phyloP scores from a whole-genome alignment of 92 coral and sea anemone species.

The Zoanthus sansibaricus region DNA sequence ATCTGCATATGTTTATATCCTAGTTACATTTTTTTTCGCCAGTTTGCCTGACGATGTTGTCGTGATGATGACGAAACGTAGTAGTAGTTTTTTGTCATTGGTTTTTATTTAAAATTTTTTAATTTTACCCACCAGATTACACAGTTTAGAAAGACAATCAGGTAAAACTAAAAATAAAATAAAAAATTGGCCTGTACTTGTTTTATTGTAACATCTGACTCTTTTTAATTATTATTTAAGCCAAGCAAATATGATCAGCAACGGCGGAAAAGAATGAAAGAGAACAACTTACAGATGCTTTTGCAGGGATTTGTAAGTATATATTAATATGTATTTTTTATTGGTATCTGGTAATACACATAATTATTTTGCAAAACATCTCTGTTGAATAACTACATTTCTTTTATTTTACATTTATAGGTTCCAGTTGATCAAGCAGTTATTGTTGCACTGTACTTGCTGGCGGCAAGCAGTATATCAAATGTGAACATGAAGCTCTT shows the following conservation, averaged over 20 bases:
- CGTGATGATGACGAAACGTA: too few relatives aligned
- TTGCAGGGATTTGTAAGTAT: constrained; percentile 36
- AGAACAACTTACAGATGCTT: constrained; percentile 11
- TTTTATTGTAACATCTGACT: constrained; percentile 27
- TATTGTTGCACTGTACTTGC: constrained; percentile 7
- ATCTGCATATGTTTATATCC: too few relatives aligned
- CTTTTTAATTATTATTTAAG: constrained; percentile 18
- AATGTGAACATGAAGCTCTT: constrained; percentile 13
- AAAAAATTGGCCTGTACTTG: constrained; percentile 29
- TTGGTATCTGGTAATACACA: constrained; percentile 4
- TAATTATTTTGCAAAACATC: not conserved
- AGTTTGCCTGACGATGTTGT: too few relatives aligned
- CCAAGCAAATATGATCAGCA: constrained; percentile 31
- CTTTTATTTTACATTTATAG: constrained; percentile 26
- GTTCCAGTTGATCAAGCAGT: constrained; percentile 20
- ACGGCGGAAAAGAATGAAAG: not conserved
- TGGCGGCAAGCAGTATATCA: not conserved
- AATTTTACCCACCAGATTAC: constrained; percentile 25
- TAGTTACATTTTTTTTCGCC: too few relatives aligned
- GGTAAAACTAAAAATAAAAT: not conserved
- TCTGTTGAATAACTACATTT: constrained; percentile 12
- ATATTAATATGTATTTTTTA: constrained; percentile 16
- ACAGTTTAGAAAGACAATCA: constrained; percentile 16
- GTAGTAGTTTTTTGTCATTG: too few relatives aligned
- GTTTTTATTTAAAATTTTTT: not conserved